Base-by-base conservation (phyloP, 2,888 invertebrate genomes). In the Acleris holmiana region DNA sequence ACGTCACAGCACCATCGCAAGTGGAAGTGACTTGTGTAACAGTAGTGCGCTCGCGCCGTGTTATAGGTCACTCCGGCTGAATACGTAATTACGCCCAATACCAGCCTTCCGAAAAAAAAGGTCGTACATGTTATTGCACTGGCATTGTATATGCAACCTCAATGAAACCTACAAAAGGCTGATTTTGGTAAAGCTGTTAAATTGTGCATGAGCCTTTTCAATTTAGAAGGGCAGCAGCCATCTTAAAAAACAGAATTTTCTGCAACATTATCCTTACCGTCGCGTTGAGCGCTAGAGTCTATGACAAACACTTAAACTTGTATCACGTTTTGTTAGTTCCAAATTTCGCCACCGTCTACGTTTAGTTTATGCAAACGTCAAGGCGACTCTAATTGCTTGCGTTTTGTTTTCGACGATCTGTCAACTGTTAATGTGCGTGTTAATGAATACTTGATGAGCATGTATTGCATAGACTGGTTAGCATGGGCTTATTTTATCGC, bases 21-120 rank as follows among this genome's bases (percentile, higher is more conserved):
- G 79, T 80, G 72, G 77, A 76, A 74, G 75, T 78, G 73, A 79
- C 82, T 88, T 88, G 86, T 86, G 86, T 85, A 87, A 87, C 84
- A 86, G 86, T 82, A 84, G 88, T 86, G 74, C 86, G 86, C 86
- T 84, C 86, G 74, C 86, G 76, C 77, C 77, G 76, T 80, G 83
- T 81, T 84, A 85, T 83, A 87, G 86, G 86, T 86, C 85, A 82
- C 82, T 83, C 77, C 78, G 82, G 76, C 73, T 82, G 85, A 83
- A 86, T 86, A 83, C 78, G 74, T 87, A 82, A 87, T 86, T 83
- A 85, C 79, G 72, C 71, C 71, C 61, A 70, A 66, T 62, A 55
- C 23, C 19, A 23, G 60, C 49, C 58, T 62, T 66, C 67, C 67
- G 71, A 65, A 62, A 65, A n/a, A 68, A 69, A 71, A 35, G 35